These are phyloP conservation scores for Dipodomys merriami DNA, from an alignment of 2,113 vertebrate species.

Conservation along the genomic window DNA sequence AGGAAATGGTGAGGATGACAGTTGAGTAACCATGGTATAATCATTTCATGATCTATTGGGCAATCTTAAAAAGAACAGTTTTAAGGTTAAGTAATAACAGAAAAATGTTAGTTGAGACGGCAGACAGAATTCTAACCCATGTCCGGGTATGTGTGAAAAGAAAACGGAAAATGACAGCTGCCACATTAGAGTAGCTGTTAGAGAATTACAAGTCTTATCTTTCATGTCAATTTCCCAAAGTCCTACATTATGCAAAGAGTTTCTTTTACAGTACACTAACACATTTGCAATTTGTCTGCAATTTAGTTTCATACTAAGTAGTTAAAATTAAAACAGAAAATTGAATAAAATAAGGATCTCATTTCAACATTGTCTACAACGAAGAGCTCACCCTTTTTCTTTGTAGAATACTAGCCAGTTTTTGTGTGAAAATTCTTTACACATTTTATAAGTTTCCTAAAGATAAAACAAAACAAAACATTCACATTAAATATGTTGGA, in stretches of 20 bases:
- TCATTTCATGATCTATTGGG: not conserved
- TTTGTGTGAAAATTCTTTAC: constrained; percentile 95
- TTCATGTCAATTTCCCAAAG: not conserved
- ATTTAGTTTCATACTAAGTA: constrained; percentile 35
- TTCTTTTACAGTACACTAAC: constrained; percentile 1
- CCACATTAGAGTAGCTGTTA: not conserved
- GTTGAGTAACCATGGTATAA: not conserved
- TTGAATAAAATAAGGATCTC: not conserved
- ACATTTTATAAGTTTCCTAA: constrained; percentile 91
- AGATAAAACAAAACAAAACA: constrained; percentile 75
- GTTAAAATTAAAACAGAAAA: constrained; percentile 42
- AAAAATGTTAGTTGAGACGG: constrained; percentile 36
- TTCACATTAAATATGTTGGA: constrained; percentile 51
- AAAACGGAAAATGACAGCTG: not conserved
- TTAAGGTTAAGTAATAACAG: not conserved
- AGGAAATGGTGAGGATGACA: not conserved
- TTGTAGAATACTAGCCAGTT: constrained; percentile 98
- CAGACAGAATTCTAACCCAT: not conserved
- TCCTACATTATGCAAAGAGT: not conserved
- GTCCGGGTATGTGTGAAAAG: not conserved
- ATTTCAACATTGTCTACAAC: constrained; percentile 20
- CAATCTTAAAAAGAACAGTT: not conserved
- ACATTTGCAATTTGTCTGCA: not conserved
- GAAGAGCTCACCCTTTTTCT: constrained; percentile 90
- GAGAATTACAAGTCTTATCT: not conserved